Evolutionary conservation across 2,113 vertebrate genomes (phyloP), one percentile per base, ranked within the genome.

Genomic region (Dipodomys stephensi): DNA sequence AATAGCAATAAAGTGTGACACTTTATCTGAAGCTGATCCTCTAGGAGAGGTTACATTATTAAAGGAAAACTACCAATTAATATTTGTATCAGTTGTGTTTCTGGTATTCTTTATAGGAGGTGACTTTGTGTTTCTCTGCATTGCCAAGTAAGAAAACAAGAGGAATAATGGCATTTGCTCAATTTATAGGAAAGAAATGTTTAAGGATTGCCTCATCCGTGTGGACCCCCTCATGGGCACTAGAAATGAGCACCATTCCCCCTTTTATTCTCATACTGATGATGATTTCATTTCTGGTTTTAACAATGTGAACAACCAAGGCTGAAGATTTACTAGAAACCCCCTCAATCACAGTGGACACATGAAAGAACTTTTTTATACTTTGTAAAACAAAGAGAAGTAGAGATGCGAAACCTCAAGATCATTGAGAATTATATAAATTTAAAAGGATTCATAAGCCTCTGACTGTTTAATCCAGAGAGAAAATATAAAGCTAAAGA

Each of bases 231-330:
- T 7, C 20, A 60, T 27, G 39, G 9, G 85, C 6, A 28, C 35
- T 22, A 60, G 25, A 76, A 6, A 44, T 74, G 73, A 81, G 15
- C 13, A n/a, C 3, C 25, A 4, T 18, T 57, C 64, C 23, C 49
- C 4, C 30, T 65, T 64, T 44, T 65, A 20, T 65, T 6, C 76
- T 68, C n/a, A 91, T 22, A 80, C 2, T 46, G 25, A 81, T 69
- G 25, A 81, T 69, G 71, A 91, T 65, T 83, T 68, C 27, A 49
- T n/a, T 83, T 74, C 57, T 64, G 53, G 84, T 46, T 85, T 90
- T 71, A 80, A 8, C 9, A 53, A 57, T 20, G 8, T 46, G 35
- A 23, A n/a, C 65, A 95, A 62, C 28, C 46, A 89, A 64, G 1
- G 12, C 46, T 72, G 30, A 16, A 27, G 25, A 16, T 28, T 46